A percentile compares a stretch with the other conserved stretches of the same genome.
phyloP scores from a whole-genome alignment of 92 coral and sea anemone genomes.

The Palythoa grandiflora region DNA sequence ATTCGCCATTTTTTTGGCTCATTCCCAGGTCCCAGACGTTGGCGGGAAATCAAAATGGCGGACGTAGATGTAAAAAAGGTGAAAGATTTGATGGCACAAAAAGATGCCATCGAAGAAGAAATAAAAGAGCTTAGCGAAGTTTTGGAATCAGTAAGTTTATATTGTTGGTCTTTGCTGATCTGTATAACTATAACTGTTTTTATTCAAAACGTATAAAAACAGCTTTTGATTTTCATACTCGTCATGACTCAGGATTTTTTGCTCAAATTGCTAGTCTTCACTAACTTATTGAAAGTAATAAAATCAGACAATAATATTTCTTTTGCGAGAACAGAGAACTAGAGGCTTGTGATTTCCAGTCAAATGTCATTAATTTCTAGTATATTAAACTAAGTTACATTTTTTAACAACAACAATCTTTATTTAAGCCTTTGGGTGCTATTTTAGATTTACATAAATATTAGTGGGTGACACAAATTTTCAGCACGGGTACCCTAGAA shows the following conservation, averaged over 20 bases:
- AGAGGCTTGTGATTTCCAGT: no score
- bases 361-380: no score
- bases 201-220: neutral
- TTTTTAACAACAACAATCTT: no score
- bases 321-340: no score
- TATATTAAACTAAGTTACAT: no score
- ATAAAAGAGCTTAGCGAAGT: constrained; percentile 88
- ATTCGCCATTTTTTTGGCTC: no score
- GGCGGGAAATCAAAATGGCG: constrained; percentile 80
- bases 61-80: constrained; percentile 86
- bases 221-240: no score
- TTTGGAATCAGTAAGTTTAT: constrained; percentile 81
- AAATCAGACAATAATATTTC: neutral
- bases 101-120: constrained; percentile 90
- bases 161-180: neutral
- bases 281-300: neutral
- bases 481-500: no score
- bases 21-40: no score
- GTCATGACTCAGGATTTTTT: constrained; percentile 14
- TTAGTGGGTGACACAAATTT: no score
- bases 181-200: neutral
- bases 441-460: no score
- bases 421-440: no score
- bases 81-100: constrained; percentile 85
- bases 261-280: neutral